Evolutionary conservation across 2,113 vertebrate species (phyloP).

Genomic region (Nyctereutes procyonoides): DNA sequence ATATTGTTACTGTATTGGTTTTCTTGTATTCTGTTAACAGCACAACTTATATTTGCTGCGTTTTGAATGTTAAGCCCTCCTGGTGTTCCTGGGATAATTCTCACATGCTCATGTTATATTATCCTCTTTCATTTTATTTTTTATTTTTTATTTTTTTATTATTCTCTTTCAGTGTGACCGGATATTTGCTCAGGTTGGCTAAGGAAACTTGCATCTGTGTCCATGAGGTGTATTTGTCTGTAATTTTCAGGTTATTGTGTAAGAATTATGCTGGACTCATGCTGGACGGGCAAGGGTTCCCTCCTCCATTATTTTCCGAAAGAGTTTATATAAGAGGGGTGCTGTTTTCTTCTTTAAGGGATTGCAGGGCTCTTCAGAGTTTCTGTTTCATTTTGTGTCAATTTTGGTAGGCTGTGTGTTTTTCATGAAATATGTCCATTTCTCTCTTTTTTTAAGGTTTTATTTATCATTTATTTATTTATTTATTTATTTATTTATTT

Average conservation of each 20-base stretch:
- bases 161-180: background rate
- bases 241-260: background rate
- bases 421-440: background rate
- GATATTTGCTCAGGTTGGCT: background rate
- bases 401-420: rapidly evolving
- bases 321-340: background rate
- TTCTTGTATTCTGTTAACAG: background rate
- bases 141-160: no score
- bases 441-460: background rate
- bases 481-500: no score
- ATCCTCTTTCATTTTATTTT: background rate
- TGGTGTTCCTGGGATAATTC: background rate
- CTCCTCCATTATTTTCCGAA: background rate
- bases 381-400: background rate
- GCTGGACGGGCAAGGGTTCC: background rate
- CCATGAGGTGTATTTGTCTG: background rate
- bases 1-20: background rate
- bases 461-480: no score
- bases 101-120: background rate
- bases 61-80: background rate
- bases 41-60: background rate
- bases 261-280: background rate
- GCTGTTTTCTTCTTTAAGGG: background rate
- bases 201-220: background rate
- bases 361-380: rapidly evolving